A percentile compares a stretch with the other conserved stretches of the same genome.
phyloP scores from a whole-genome alignment of 1,140 invertebrate genomes.

The Habropoda laboriosa region DNA sequence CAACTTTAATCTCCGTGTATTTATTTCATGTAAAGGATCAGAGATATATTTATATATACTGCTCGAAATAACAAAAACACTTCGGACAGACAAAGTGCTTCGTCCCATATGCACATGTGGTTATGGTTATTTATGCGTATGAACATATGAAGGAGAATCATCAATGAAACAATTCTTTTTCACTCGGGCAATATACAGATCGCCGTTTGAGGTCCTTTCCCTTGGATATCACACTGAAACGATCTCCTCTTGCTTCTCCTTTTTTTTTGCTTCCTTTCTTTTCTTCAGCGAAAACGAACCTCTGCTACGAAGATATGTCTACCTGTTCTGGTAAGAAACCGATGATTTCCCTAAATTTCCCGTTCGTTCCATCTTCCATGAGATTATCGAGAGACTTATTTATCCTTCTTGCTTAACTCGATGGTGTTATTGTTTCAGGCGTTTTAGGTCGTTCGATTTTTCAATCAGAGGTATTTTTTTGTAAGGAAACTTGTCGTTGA shows the following conservation, averaged over 20 bases:
- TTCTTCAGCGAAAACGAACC: background rate
- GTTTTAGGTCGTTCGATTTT: background rate
- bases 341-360: background rate
- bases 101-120: conserved; percentile 15
- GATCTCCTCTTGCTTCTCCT: background rate
- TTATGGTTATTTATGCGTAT: conserved; percentile 9
- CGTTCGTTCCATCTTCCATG: background rate
- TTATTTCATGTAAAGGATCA: too few species aligned
- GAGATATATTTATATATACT: too few species aligned
- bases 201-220: conserved; percentile 12
- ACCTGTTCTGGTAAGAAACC: background rate
- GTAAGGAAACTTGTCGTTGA: background rate
- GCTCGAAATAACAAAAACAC: background rate
- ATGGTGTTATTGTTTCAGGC: background rate
- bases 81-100: background rate
- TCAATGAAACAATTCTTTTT: conserved; percentile 34
- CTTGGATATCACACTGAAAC: background rate
- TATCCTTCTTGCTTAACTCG: background rate
- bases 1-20: too few species aligned
- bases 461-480: too few species aligned
- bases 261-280: background rate
- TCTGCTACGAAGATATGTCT: background rate
- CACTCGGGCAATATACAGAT: conserved; percentile 16
- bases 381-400: background rate
- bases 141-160: conserved; percentile 22